These are phyloP conservation scores for Scaptodrosophila latifasciaeformis DNA, from an alignment of 2,888 invertebrate genomes.

Conservation along the genomic window DNA sequence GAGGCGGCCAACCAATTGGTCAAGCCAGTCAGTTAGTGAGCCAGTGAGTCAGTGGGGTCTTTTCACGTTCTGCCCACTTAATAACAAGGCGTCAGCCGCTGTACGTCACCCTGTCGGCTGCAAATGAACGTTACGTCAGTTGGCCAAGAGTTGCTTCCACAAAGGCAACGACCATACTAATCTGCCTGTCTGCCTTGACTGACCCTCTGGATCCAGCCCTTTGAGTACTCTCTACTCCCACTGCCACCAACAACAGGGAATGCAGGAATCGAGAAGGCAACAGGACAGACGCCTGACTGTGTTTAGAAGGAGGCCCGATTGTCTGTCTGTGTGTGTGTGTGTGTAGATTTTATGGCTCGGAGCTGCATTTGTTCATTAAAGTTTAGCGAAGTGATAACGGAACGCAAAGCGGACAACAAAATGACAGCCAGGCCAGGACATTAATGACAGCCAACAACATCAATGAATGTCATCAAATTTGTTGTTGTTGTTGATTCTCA, in stretches of 20 bases:
- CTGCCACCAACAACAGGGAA: too few relatives aligned
- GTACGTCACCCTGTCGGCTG: constrained; percentile 42
- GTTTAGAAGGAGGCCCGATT: constrained; percentile 28
- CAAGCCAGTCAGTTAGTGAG: too few relatives aligned
- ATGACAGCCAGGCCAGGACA: constrained; percentile 44
- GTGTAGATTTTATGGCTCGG: constrained; percentile 6
- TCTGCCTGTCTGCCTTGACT: constrained; percentile 31
- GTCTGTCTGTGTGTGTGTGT: constrained; percentile 10
- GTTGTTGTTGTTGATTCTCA: too few relatives aligned
- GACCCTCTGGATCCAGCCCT: too few relatives aligned
- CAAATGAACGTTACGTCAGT: constrained; percentile 44
- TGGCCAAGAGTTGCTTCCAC: constrained; percentile 20
- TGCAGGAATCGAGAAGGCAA: too few relatives aligned
- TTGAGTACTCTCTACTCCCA: too few relatives aligned
- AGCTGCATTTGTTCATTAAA: constrained; percentile 17
- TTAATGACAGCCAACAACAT: constrained; percentile 58
- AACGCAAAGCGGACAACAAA: constrained; percentile 39
- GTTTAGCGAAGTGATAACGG: constrained; percentile 6
- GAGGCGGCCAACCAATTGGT: too few relatives aligned
- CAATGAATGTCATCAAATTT: constrained; percentile 48
- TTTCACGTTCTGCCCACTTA: constrained; percentile 40
- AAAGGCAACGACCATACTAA: constrained; percentile 53
- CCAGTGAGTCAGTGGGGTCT: background rate
- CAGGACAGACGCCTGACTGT: too few relatives aligned
- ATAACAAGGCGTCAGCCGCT: constrained; percentile 46